Evolutionary conservation across 2,888 invertebrate genomes (phyloP).

Genomic region (Sinelater perroti): DNA sequence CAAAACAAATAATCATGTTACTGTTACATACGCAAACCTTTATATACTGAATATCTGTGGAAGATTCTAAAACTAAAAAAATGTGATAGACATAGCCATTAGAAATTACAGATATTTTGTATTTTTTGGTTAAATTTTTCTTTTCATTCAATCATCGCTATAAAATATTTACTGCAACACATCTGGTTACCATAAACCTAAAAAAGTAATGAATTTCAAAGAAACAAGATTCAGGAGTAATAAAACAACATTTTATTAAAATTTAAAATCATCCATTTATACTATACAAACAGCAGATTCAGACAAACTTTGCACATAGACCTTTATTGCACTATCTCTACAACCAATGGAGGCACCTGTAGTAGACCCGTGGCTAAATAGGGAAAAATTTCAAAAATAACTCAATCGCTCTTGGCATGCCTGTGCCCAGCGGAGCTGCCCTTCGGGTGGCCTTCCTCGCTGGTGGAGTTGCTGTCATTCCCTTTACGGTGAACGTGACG

Average conservation of each 20-base stretch:
- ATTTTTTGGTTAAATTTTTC: no score
- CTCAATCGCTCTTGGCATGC: slow-evolving; percentile 59
- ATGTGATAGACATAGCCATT: no score
- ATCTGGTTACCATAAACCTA: no score
- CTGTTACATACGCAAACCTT: no score
- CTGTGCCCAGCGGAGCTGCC: slow-evolving; percentile 52
- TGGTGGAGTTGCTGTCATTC: slow-evolving; percentile 65
- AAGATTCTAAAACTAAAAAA: no score
- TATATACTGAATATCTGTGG: no score
- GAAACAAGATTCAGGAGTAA: background rate
- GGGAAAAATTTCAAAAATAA: background rate
- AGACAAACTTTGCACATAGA: slow-evolving; percentile 5
- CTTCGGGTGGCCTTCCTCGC: slow-evolving; percentile 40
- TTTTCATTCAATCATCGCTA: no score
- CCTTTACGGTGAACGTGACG: slow-evolving; percentile 91
- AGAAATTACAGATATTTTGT: no score
- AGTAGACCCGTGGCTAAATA: slow-evolving; percentile 1
- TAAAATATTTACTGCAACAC: no score
- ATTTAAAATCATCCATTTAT: slow-evolving; percentile 6
- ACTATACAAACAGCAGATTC: slow-evolving; percentile 17
- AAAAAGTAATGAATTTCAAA: no score
- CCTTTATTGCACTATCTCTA: slow-evolving; percentile 13
- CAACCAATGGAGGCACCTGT: slow-evolving; percentile 11
- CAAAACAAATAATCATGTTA: no score
- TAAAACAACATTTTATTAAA: slow-evolving; percentile 13